These are phyloP conservation scores for Cerastoderma edule DNA, from an alignment of 2,888 invertebrate genomes.

Conservation along the genomic window DNA sequence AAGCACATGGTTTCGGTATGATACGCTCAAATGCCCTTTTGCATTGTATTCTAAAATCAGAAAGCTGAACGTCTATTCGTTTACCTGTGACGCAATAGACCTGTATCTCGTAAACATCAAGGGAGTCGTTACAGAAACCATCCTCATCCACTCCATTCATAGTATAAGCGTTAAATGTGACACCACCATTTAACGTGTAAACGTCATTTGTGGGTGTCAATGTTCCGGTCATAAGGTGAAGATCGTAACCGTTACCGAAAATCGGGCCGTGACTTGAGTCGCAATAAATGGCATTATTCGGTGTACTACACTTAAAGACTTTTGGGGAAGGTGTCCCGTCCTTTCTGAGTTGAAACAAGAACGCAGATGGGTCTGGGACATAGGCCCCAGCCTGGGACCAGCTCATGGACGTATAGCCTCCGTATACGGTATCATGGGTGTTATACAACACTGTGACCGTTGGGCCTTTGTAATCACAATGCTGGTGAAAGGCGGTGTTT, in stretches of 20 bases:
- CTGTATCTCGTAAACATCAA: neutral
- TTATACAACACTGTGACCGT: neutral
- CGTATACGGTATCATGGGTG: neutral
- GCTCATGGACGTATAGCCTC: constrained; percentile 13
- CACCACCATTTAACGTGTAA: no score
- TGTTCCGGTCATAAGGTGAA: no score
- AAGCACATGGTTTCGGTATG: no score
- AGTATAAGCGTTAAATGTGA: no score
- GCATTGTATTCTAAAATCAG: no score
- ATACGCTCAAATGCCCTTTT: no score
- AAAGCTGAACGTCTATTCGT: no score
- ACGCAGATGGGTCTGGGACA: constrained; percentile 6
- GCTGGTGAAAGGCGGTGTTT: neutral
- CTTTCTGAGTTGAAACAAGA: constrained; percentile 3
- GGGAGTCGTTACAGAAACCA: no score
- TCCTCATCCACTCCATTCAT: no score
- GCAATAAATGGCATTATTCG: neutral
- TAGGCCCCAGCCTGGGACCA: neutral
- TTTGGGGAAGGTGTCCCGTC: neutral
- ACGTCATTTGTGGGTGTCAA: no score
- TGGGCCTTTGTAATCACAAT: constrained; percentile 3
- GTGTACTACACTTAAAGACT: neutral
- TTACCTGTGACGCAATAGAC: constrained; percentile 1
- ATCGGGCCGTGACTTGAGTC: neutral
- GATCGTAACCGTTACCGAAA: neutral